Percentiles rank a stretch among this genome's conserved stretches.
These are phyloP conservation scores for Albula goreensis DNA, from an alignment of 2,113 vertebrate species.

Conservation along the genomic window DNA sequence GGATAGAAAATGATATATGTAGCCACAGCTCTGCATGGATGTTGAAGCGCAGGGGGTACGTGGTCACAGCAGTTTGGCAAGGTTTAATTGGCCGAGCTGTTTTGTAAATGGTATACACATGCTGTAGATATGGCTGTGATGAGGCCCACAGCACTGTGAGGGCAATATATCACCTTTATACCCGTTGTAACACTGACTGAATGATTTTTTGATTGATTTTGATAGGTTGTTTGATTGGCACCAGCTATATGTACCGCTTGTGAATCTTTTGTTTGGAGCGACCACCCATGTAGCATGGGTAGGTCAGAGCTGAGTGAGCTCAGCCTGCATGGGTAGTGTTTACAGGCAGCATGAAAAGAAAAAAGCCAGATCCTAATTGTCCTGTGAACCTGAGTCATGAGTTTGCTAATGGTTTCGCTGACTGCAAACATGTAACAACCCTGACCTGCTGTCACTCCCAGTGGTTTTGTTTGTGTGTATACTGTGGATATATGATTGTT, in stretches of 20 bases:
- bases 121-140: not conserved
- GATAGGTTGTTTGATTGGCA: no score
- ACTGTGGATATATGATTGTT: not conserved
- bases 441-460: not conserved
- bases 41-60: not conserved
- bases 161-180: not conserved
- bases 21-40: not conserved
- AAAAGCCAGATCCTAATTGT: not conserved
- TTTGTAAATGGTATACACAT: not conserved
- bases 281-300: not conserved
- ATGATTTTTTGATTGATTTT: not conserved
- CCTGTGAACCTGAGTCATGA: not conserved
- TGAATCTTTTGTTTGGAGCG: not conserved
- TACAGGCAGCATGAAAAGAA: conserved; percentile 24
- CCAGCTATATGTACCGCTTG: not conserved
- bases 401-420: conserved; percentile 6
- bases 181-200: not conserved
- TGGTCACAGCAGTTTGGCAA: not conserved
- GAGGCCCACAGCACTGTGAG: not conserved
- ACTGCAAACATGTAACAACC: not conserved
- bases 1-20: not conserved
- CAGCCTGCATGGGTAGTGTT: not conserved
- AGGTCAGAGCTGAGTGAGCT: not conserved
- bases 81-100: not conserved
- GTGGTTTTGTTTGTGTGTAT: not conserved